Evolutionary conservation across 2,113 vertebrate species (phyloP).

Genomic region (Salvelinus fontinalis): DNA sequence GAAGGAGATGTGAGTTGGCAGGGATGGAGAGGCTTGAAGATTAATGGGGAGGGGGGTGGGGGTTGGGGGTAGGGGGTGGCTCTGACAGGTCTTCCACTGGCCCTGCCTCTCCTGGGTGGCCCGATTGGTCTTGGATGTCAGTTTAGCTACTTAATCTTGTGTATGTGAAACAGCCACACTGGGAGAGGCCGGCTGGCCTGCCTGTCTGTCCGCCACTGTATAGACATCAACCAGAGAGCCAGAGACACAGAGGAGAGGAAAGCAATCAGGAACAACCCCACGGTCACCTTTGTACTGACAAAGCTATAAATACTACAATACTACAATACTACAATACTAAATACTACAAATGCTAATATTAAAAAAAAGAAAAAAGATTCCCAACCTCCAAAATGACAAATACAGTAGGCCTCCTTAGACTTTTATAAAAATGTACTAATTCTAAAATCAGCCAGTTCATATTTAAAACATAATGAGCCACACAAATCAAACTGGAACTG

Average conservation of each 20-base stretch:
- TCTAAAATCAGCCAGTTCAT: no score
- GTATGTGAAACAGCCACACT: conserved; percentile 94
- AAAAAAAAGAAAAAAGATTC: no score
- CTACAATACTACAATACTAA: no score
- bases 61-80: conserved; percentile 72
- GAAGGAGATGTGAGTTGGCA: conserved; percentile 91
- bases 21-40: conserved; percentile 78
- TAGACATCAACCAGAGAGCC: conserved; percentile 68
- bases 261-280: no score
- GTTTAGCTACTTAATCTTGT: conserved; percentile 99
- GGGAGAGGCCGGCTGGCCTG: conserved; percentile 67
- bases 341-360: no score
- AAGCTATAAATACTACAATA: no score
- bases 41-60: conserved; percentile 85
- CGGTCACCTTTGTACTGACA: no score
- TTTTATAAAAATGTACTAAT: no score
- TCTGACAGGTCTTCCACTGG: conserved; percentile 88
- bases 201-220: conserved; percentile 63
- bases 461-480: no score
- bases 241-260: conserved; percentile 23
- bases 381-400: no score
- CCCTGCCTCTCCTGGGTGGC: conserved; percentile 91
- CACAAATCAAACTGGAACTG: no score
- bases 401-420: no score
- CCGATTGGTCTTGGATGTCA: conserved; percentile 99